Conservation (phyloP, 2,113 vertebrate species). For the Trogon melanurus region DNA sequence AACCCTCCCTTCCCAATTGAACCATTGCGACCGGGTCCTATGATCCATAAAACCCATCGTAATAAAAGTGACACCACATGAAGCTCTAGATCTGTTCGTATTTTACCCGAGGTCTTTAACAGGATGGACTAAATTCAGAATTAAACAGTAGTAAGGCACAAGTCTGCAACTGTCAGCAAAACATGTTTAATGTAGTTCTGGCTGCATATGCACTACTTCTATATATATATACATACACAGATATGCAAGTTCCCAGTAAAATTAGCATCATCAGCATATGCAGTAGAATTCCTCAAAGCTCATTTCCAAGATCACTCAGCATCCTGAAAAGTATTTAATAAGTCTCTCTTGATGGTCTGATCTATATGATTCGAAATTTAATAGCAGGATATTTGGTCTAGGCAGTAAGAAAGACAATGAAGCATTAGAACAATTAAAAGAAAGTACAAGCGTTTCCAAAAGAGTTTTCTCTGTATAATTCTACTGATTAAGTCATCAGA, state of each 20-base stretch:
- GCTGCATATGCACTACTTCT: rapidly evolving
- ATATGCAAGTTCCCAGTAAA: background rate
- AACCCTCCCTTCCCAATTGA: background rate
- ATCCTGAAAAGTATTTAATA: background rate
- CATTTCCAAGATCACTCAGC: background rate
- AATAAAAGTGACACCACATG: rapidly evolving
- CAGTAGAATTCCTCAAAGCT: background rate
- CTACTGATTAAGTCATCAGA: background rate
- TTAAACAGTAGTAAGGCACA: background rate
- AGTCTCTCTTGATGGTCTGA: background rate
- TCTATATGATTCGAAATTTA: background rate
- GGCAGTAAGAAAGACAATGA: background rate
- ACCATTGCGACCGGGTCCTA: background rate
- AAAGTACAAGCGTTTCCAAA: background rate
- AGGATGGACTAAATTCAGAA: background rate
- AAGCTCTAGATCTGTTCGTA: background rate
- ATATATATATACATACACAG: rapidly evolving
- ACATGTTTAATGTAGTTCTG: rapidly evolving
- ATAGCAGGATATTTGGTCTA: background rate
- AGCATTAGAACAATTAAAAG: background rate
- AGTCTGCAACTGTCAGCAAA: background rate
- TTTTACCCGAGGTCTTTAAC: background rate
- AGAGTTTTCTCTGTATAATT: rapidly evolving
- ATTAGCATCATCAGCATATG: background rate
- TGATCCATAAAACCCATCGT: rapidly evolving